Base-by-base conservation (phyloP, 2,888 invertebrate genomes). In the Timandra comae region DNA sequence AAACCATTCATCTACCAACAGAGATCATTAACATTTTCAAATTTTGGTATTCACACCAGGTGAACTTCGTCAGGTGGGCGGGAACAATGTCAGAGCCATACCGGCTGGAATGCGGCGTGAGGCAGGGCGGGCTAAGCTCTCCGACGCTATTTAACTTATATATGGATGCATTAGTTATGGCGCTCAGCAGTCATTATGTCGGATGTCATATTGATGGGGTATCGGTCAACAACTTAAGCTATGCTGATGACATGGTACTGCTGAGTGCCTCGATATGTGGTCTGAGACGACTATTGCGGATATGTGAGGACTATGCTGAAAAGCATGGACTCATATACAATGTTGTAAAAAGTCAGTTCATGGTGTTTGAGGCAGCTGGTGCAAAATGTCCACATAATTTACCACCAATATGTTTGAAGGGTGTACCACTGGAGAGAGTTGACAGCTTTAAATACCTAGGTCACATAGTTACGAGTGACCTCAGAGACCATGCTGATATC, bases 181-280 rank as follows among this genome's bases (percentile, higher is more conserved):
- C 22, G 29, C 48, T 49, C 32, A 49, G 45, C 27, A 35, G 42
- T 25, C 25, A 19, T 4, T 26, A 32, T 20, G 33, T 45, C 26
- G 52, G 48, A 3, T 52, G 49, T 25, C 38, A 37, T 20, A 30
- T 48, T 13, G 42, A 39, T 21, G 33, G 21, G 4, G 23, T 30
- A 1, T 33, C 29, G 13, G 20, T 46, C 3, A 46, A 48, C 20
- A 43, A 43, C 12, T 12, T 47, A 4, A 43, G 49, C 10, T 43
- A 50, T 23, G 43, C 46, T 10, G 41, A 48, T 16, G 46, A 47
- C 21, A 47, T 47, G 43, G 39, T 43, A 34, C 32, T 51, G 32
- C 44, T 48, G 32, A 22, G 22, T n/a, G 22, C 22, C 22, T 22
- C 43, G 13, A 29, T 48, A 19, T 28, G 34, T 12, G 46, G 38